These are phyloP conservation scores for Cyrtonyx montezumae DNA, from an alignment of 2,113 vertebrate species.

Conservation along the genomic window DNA sequence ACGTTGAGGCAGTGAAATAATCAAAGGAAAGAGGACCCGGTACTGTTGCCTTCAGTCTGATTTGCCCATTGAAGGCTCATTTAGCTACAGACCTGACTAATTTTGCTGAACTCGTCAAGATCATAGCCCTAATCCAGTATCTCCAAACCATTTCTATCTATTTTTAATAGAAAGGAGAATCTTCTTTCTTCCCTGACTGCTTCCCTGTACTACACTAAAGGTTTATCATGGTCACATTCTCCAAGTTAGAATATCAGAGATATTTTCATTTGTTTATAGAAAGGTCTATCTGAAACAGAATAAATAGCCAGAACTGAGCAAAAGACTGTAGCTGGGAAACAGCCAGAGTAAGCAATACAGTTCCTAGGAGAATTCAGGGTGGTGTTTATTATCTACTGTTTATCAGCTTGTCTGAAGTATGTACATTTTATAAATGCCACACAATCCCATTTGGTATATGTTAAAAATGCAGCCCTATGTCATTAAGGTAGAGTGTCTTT, in stretches of 20 bases:
- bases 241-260: not conserved
- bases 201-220: not conserved
- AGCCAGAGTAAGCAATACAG: not conserved
- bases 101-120: not conserved
- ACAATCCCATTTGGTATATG: not conserved
- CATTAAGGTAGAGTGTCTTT: slow-evolving; percentile 13
- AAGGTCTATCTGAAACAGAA: not conserved
- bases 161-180: not conserved
- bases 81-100: not conserved
- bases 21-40: not conserved
- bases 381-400: not conserved
- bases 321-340: not conserved
- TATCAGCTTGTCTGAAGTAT: not conserved
- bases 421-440: not conserved
- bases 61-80: not conserved
- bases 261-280: not conserved
- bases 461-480: not conserved
- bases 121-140: not conserved
- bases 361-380: not conserved
- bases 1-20: not conserved
- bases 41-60: not conserved
- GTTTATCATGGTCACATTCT: not conserved
- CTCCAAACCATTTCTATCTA: not conserved
- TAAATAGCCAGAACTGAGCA: not conserved
- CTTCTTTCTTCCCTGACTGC: not conserved